A percentile compares a stretch with the other conserved stretches of the same genome.
Evolutionary conservation across 2,888 invertebrate species (phyloP).

Genomic region (Bruchidius siliquastri): DNA sequence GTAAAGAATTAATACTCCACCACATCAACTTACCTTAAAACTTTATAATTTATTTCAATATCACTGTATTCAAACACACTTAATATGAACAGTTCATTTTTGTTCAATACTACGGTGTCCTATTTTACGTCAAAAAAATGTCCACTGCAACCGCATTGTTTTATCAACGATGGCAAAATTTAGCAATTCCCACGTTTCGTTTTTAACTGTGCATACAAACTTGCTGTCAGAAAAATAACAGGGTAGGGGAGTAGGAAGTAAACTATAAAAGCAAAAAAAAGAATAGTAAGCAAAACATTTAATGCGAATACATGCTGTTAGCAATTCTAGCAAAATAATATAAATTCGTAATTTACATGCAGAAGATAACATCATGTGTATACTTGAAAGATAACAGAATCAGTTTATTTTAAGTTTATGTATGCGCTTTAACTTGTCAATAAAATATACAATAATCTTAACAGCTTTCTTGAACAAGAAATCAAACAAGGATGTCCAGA

Average conservation of each 20-base stretch:
- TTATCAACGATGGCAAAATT: no score
- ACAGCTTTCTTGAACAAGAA: slow-evolving; percentile 38
- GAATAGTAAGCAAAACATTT: slow-evolving; percentile 31
- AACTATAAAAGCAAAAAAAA: slow-evolving; percentile 24
- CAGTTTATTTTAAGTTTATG: slow-evolving; percentile 21
- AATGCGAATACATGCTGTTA: slow-evolving; percentile 36
- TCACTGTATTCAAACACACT: no score
- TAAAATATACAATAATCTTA: slow-evolving; percentile 34
- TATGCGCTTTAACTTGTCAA: slow-evolving; percentile 33
- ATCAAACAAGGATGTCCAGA: slow-evolving; percentile 39
- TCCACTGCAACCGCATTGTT: no score
- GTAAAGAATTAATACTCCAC: not conserved
- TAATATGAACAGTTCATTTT: no score
- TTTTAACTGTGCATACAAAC: not conserved
- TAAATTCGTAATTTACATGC: slow-evolving; percentile 1
- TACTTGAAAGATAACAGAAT: slow-evolving; percentile 11
- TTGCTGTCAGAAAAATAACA: not conserved
- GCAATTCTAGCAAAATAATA: slow-evolving; percentile 21
- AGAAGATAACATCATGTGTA: slow-evolving; percentile 11
- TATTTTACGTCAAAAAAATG: no score
- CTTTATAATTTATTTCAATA: not conserved
- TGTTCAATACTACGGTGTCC: no score
- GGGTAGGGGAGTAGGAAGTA: not conserved
- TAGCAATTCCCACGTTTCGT: no score
- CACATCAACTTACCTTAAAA: not conserved